Evolutionary conservation across 2,888 invertebrate species (phyloP).

Genomic region (Pollenia amentaria): DNA sequence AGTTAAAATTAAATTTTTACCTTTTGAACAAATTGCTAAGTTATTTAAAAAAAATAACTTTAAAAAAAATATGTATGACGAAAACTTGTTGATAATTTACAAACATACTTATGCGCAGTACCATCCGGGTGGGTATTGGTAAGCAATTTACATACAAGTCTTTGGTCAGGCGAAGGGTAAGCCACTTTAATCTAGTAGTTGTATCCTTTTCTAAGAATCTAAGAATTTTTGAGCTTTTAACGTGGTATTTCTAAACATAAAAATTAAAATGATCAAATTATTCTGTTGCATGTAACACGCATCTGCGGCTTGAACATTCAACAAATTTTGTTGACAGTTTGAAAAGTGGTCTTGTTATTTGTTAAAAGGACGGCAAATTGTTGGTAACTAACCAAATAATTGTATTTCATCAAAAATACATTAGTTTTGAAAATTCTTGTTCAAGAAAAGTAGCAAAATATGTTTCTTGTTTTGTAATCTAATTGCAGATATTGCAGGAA

Average conservation of each 20-base stretch:
- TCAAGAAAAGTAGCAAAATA: neutral
- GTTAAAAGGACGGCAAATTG: neutral
- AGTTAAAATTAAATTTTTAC: too few species aligned
- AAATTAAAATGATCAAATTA: constrained; percentile 23
- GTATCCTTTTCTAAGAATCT: neutral
- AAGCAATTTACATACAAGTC: too few species aligned
- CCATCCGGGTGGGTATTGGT: too few species aligned
- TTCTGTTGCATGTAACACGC: constrained; percentile 54
- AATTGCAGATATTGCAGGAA: too few species aligned
- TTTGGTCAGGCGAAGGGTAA: too few species aligned
- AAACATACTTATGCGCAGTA: too few species aligned
- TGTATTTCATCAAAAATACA: constrained; percentile 36
- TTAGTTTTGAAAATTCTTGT: neutral
- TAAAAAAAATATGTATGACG: too few species aligned
- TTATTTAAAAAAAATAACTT: too few species aligned
- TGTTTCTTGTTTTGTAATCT: neutral
- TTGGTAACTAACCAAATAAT: constrained; percentile 39
- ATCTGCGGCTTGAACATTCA: constrained; percentile 8
- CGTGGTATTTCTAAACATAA: constrained; percentile 12
- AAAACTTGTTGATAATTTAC: too few species aligned
- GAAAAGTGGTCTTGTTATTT: constrained; percentile 23
- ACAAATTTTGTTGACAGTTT: constrained; percentile 57
- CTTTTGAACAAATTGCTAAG: too few species aligned
- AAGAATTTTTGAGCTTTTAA: neutral
- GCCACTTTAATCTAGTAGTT: too few species aligned